These are phyloP conservation scores for Heliconius charithonia DNA, from an alignment of 2,888 invertebrate genomes.

Conservation along the genomic window DNA sequence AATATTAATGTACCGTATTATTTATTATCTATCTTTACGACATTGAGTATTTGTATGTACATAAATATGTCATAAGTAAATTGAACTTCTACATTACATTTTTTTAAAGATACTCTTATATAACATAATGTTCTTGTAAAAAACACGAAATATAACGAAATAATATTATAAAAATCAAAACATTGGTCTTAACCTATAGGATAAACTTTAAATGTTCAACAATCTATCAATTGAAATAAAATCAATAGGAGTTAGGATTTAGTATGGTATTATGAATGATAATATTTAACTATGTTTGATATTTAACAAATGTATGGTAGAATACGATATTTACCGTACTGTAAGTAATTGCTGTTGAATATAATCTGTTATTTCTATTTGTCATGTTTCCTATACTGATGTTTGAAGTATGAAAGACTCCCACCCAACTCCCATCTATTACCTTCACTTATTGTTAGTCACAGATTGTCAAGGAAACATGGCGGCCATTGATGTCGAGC, in stretches of 20 bases:
- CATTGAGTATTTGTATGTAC: not conserved
- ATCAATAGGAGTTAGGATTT: too few relatives aligned
- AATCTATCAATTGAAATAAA: constrained; percentile 2
- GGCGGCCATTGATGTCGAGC: constrained; percentile 84
- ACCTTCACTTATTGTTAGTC: constrained; percentile 59
- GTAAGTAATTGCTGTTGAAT: not conserved
- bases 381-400: constrained; percentile 50
- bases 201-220: not conserved
- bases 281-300: too few relatives aligned
- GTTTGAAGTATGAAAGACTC: constrained; percentile 53
- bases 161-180: not conserved
- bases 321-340: not conserved
- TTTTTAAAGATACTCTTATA: too few relatives aligned
- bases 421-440: too few relatives aligned
- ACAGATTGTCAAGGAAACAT: constrained; percentile 78
- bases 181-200: not conserved
- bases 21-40: too few relatives aligned
- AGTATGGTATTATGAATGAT: too few relatives aligned
- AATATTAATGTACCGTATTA: not conserved
- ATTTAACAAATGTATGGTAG: not conserved
- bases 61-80: not conserved
- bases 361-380: not conserved
- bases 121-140: not conserved
- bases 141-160: too few relatives aligned
- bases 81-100: not conserved